A percentile compares a stretch with the other conserved stretches of the same genome.
phyloP scores from a whole-genome alignment of 2,888 invertebrate species.

The Ormyrus rosae region DNA sequence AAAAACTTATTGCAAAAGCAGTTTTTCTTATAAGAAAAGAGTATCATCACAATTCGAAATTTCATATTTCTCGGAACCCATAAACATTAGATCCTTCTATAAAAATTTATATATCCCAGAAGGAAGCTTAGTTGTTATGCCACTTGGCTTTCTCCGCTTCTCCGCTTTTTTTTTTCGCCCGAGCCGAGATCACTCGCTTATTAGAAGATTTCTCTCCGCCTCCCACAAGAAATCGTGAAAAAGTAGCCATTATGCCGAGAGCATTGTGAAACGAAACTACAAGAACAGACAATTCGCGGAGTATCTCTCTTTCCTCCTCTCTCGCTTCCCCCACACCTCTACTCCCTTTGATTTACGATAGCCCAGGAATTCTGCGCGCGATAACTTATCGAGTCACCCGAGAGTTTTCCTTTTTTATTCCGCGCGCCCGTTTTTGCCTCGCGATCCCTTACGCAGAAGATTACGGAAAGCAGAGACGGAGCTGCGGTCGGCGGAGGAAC shows the following conservation, averaged over 20 bases:
- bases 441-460: slow-evolving; percentile 6
- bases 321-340: slow-evolving; percentile 2
- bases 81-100: too few species aligned
- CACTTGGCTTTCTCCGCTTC: background rate
- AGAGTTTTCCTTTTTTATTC: slow-evolving; percentile 17
- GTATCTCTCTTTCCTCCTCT: background rate
- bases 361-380: slow-evolving; percentile 21
- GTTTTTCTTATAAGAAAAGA: too few species aligned
- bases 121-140: too few species aligned
- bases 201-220: slow-evolving; percentile 27
- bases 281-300: slow-evolving; percentile 43
- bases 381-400: slow-evolving; percentile 27
- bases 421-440: background rate
- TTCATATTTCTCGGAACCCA: too few species aligned
- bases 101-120: too few species aligned
- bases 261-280: background rate
- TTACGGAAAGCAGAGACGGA: background rate
- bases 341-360: slow-evolving; percentile 61
- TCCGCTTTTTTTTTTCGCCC: background rate
- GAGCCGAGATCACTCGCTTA: slow-evolving; percentile 12
- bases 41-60: too few species aligned
- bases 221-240: slow-evolving; percentile 17
- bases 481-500: background rate
- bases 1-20: too few species aligned
- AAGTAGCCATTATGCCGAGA: slow-evolving; percentile 40